Evolutionary conservation across 35 echinoderm and acorn worm genomes (phyloP).

Genomic region (Hemicentrotus pulcherrimus): DNA sequence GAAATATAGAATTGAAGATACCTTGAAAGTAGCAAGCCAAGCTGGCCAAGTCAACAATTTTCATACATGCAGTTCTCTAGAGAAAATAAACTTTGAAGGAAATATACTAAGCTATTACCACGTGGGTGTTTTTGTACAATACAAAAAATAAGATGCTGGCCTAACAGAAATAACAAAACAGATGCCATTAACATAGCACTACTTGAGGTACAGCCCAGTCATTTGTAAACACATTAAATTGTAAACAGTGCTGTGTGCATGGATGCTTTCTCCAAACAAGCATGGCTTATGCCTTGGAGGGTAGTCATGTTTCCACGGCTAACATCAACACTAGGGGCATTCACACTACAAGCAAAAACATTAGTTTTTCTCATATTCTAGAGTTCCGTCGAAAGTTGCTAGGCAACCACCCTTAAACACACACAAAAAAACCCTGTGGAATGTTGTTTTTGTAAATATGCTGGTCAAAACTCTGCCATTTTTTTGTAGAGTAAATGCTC

Average conservation of each 20-base stretch:
- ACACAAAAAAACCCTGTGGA: no score
- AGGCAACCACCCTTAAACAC: no score
- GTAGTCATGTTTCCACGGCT: not conserved
- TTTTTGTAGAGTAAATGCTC: no score
- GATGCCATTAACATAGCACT: not conserved
- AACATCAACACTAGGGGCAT: not conserved
- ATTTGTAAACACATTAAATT: conserved; percentile 20
- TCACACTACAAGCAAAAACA: no score
- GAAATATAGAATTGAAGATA: not conserved
- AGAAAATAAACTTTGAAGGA: not conserved
- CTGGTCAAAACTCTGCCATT: no score
- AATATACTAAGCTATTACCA: not conserved
- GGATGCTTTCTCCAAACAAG: not conserved
- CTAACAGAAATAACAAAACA: not conserved
- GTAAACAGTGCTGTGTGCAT: not conserved
- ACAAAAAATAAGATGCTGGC: not conserved
- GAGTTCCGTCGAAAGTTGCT: no score
- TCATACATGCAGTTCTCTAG: not conserved
- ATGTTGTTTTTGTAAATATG: no score
- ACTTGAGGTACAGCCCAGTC: not conserved
- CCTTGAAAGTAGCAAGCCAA: not conserved
- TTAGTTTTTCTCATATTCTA: no score
- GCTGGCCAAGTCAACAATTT: not conserved
- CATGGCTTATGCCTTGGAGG: not conserved
- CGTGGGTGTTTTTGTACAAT: not conserved